These are phyloP conservation scores for Drosophila picticornis DNA, from an alignment of 2,888 invertebrate species.

Conservation along the genomic window DNA sequence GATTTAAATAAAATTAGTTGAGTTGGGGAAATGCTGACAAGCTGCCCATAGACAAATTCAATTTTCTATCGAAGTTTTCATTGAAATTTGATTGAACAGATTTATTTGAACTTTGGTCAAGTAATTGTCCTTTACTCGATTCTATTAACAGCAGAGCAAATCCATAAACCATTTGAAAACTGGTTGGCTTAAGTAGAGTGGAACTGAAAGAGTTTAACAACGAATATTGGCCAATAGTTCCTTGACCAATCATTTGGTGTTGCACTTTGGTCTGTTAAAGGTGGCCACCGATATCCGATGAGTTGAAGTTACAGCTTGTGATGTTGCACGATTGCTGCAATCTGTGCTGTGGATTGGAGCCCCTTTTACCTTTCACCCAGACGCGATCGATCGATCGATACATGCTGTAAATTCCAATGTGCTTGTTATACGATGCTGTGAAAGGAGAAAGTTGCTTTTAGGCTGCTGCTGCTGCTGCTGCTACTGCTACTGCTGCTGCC, in stretches of 20 bases:
- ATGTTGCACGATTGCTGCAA: slow-evolving; percentile 6
- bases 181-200: no score
- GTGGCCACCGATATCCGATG: background rate
- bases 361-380: slow-evolving; percentile 58
- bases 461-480: slow-evolving; percentile 23
- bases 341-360: slow-evolving; percentile 7
- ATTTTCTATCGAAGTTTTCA: background rate
- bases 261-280: background rate
- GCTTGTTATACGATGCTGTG: slow-evolving; percentile 44
- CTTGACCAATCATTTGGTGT: background rate
- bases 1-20: background rate
- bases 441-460: slow-evolving; percentile 66
- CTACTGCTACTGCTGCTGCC: slow-evolving; percentile 22
- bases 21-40: background rate
- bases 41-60: background rate
- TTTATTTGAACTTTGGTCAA: background rate
- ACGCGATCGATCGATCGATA: slow-evolving; percentile 24
- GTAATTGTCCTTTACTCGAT: background rate
- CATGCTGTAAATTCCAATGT: slow-evolving; percentile 49
- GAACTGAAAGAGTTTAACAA: background rate
- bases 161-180: background rate
- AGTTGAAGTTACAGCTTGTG: background rate
- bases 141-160: background rate
- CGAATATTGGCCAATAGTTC: background rate
- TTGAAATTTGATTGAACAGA: background rate